Percentiles rank a stretch among this genome's conserved stretches.
phyloP scores from a whole-genome alignment of 2,888 invertebrate genomes.

The Nymphalis urticae region DNA sequence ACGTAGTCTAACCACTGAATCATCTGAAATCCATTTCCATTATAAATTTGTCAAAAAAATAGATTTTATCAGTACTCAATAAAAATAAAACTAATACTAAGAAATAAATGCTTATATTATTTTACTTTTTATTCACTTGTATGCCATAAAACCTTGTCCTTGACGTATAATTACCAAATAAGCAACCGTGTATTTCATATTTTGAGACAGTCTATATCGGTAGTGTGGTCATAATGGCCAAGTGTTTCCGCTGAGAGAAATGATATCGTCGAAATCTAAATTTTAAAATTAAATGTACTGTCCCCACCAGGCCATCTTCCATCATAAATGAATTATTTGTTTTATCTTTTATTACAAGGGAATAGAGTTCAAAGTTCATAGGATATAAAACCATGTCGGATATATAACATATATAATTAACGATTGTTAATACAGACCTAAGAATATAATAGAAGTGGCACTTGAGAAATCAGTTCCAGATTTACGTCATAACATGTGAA shows the following conservation, averaged over 20 bases:
- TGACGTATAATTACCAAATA: slow-evolving; percentile 10
- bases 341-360: slow-evolving; percentile 1
- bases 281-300: slow-evolving; percentile 53
- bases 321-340: slow-evolving; percentile 9
- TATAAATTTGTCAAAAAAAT: no score
- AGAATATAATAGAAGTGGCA: background rate
- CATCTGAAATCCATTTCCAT: no score
- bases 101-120: no score
- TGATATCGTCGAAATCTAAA: slow-evolving; percentile 54
- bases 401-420: slow-evolving; percentile 19
- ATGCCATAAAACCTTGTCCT: no score
- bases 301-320: slow-evolving; percentile 19
- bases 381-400: background rate
- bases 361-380: slow-evolving; percentile 23
- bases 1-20: no score
- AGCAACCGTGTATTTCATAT: slow-evolving; percentile 35
- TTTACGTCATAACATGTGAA: no score
- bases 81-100: no score
- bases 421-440: slow-evolving; percentile 9
- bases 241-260: slow-evolving; percentile 64
- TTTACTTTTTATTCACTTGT: no score
- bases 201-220: slow-evolving; percentile 54
- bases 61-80: no score
- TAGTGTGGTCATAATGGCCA: slow-evolving; percentile 57
- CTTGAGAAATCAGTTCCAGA: no score